Conservation (phyloP, 2,888 invertebrate genomes). For the Rhamnusium bicolor region DNA sequence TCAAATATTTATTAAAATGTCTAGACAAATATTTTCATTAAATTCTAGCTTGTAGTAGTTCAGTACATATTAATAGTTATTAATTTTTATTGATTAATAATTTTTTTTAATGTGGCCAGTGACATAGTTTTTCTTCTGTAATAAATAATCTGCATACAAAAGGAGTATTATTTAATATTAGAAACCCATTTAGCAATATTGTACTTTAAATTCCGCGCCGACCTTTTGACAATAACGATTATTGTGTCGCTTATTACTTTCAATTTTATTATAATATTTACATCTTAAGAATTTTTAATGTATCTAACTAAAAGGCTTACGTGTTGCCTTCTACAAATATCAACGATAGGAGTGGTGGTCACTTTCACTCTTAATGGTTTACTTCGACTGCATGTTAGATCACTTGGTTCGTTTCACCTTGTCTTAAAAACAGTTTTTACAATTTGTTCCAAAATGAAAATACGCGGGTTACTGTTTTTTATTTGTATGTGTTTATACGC, state of each 20-base stretch:
- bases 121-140: slow-evolving; percentile 3
- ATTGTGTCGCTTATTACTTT: slow-evolving; percentile 19
- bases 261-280: slow-evolving; percentile 5
- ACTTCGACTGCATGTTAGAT: slow-evolving; percentile 48
- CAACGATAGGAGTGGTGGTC: slow-evolving; percentile 62
- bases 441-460: slow-evolving; percentile 56
- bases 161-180: neutral
- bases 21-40: too few relatives aligned
- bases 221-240: slow-evolving; percentile 12
- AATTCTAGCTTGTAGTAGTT: too few relatives aligned
- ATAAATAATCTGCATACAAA: neutral
- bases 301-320: slow-evolving; percentile 6
- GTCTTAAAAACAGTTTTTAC: slow-evolving; percentile 36
- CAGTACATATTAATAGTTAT: too few relatives aligned
- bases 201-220: slow-evolving; percentile 9
- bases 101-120: neutral
- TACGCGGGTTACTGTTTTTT: slow-evolving; percentile 47
- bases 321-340: slow-evolving; percentile 20
- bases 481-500: slow-evolving; percentile 35
- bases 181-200: slow-evolving; percentile 3
- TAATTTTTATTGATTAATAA: too few relatives aligned
- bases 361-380: slow-evolving; percentile 66
- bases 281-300: slow-evolving; percentile 21
- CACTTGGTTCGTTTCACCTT: slow-evolving; percentile 45
- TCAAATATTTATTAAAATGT: too few relatives aligned